Conservation (phyloP, 2,113 vertebrate species). For the Noturus placidus region DNA sequence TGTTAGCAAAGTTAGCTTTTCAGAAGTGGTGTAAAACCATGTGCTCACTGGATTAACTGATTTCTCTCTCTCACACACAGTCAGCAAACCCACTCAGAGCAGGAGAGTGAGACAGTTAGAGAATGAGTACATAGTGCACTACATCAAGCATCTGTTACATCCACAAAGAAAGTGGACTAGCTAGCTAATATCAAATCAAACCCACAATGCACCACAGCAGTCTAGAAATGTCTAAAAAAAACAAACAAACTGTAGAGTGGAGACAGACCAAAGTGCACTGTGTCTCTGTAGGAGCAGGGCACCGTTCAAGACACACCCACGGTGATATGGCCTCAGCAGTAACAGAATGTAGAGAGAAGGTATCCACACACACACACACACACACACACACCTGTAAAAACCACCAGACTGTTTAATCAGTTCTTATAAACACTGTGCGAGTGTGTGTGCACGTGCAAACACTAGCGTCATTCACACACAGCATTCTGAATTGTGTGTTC, state of each 20-base stretch:
- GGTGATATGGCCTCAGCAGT: not conserved
- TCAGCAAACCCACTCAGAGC: not conserved
- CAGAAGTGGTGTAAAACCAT: not conserved
- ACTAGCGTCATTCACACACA: conserved; percentile 6
- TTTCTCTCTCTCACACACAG: not conserved
- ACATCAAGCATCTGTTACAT: not conserved
- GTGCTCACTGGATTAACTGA: not conserved
- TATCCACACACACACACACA: not conserved
- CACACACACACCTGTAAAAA: not conserved
- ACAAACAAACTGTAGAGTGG: not conserved
- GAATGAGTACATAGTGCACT: not conserved
- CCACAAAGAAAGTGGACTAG: not conserved
- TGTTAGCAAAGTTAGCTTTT: not conserved
- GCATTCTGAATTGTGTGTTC: not conserved
- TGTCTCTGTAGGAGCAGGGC: not conserved
- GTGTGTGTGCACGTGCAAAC: not conserved
- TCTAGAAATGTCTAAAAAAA: not conserved
- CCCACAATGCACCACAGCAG: conserved; percentile 18
- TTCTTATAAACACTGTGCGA: not conserved
- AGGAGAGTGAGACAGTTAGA: not conserved
- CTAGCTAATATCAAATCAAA: not conserved
- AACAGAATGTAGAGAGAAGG: not conserved
- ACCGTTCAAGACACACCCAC: not conserved
- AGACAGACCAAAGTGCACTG: not conserved
- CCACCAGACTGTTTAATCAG: not conserved